Base-by-base conservation (phyloP, 2,113 vertebrate species). In the Lepisosteus oculatus region DNA sequence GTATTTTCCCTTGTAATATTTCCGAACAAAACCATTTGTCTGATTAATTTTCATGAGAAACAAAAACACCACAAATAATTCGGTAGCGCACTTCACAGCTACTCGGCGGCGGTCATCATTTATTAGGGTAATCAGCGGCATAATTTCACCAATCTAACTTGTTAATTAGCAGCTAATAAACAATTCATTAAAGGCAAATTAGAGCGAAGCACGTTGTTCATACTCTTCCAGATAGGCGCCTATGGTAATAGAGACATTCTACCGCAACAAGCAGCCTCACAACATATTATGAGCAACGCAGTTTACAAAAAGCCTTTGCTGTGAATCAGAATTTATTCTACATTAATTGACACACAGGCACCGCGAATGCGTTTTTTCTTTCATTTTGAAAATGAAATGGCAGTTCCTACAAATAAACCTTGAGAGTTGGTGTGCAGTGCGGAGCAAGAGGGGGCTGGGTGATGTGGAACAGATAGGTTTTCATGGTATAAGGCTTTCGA, bases 381-480 rank as follows among this genome's bases (percentile, higher is more conserved):
- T 72, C 43, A 67, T 85, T 87, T 91, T 86, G 86, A 91, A 89
- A 89, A 29, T 82, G 88, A 89, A 91, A 90, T 51, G 86, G 85
- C 88, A 87, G 84, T 90, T 90, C 85, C 86, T 90, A 29, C 17
- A 93, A 91, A 92, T 92, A 91, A 92, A 90, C 88, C 86, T 89
- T 83, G 82, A 88, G 87, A 91, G 88, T 86, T 84, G 87, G 66
- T 70, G 45, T 64, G 43, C 70, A 64, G 55, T 59, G 61, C 69
- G 51, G 76, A 56, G 47, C 1, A 17, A 8, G 62, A 17, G 13
- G 12, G 47, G 9, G 11, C 14, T 84, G 88, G 83, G 90, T 88
- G 88, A 86, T 85, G 80, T 76, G 82, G 88, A 90, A 93, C 93
- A 90, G 93, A 93, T 92, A 93, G 89, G 90, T 93, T 92, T 93